Conservation (phyloP, 2,113 vertebrate genomes). For the Chiloscyllium plagiosum region DNA sequence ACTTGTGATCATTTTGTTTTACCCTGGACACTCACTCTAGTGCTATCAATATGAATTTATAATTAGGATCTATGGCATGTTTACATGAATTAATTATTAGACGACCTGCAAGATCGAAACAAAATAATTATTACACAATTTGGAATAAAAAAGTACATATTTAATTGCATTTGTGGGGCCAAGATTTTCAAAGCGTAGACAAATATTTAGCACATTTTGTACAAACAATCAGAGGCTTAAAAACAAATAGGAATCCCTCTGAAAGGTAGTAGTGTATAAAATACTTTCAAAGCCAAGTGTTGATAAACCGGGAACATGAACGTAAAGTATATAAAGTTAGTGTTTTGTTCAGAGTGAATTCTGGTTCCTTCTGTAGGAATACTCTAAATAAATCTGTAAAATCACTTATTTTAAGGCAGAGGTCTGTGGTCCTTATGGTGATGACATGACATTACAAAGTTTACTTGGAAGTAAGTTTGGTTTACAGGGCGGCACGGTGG, state of each 20-base stretch:
- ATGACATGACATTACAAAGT: background rate
- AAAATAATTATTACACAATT: background rate
- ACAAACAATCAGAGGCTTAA: background rate
- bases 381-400: background rate
- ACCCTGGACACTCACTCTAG: background rate
- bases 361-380: no score
- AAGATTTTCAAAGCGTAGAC: background rate
- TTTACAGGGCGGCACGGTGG: no score
- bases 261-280: background rate
- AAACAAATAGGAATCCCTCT: background rate
- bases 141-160: background rate
- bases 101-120: background rate
- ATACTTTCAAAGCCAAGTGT: background rate
- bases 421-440: background rate
- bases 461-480: no score
- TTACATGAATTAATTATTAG: background rate
- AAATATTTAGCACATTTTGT: constrained; percentile 8
- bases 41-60: constrained; percentile 15
- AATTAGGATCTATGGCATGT: background rate
- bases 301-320: background rate
- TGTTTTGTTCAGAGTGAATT: background rate
- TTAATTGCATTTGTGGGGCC: background rate
- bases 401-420: background rate
- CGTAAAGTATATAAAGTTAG: background rate
- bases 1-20: constrained; percentile 5